phyloP scores from a whole-genome alignment of 2,797 vertebrate species.

The Adrianichthys oophorus region DNA sequence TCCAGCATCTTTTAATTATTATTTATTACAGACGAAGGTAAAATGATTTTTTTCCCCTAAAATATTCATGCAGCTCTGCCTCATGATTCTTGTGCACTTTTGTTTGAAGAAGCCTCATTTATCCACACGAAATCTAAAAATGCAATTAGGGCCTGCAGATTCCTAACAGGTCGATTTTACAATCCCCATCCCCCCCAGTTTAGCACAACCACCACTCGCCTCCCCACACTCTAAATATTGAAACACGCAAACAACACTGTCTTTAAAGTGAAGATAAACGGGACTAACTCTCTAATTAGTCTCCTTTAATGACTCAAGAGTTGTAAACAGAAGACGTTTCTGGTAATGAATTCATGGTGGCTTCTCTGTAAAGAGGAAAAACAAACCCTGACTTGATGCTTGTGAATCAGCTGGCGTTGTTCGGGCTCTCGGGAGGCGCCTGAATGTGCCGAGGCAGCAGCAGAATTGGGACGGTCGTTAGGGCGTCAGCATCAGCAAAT shows the following conservation, averaged over 20 bases:
- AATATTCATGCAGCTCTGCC: constrained; percentile 16
- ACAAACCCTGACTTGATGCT: constrained; percentile 43
- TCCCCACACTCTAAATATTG: constrained; percentile 50
- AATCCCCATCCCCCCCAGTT: constrained; percentile 56
- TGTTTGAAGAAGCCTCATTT: constrained; percentile 20
- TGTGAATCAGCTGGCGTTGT: constrained; percentile 60
- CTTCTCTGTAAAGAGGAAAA: constrained; percentile 13
- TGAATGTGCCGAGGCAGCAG: constrained; percentile 76
- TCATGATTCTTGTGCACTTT: not conserved
- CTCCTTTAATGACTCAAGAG: constrained; percentile 47
- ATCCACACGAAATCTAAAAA: constrained; percentile 48
- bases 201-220: constrained; percentile 51
- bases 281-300: constrained; percentile 60
- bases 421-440: constrained; percentile 62
- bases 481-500: constrained; percentile 52
- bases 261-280: constrained; percentile 73
- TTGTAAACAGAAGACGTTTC: constrained; percentile 36
- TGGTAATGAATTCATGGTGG: constrained; percentile 20
- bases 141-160: constrained; percentile 37
- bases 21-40: constrained; percentile 14
- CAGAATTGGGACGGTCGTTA: constrained; percentile 72
- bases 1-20: constrained; percentile 45
- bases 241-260: constrained; percentile 64
- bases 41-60: constrained; percentile 51
- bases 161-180: constrained; percentile 41